Evolutionary conservation across 37 sponge, comb jelly and placozoan species (phyloP).

Genomic region (Hexactinellida sp.): DNA sequence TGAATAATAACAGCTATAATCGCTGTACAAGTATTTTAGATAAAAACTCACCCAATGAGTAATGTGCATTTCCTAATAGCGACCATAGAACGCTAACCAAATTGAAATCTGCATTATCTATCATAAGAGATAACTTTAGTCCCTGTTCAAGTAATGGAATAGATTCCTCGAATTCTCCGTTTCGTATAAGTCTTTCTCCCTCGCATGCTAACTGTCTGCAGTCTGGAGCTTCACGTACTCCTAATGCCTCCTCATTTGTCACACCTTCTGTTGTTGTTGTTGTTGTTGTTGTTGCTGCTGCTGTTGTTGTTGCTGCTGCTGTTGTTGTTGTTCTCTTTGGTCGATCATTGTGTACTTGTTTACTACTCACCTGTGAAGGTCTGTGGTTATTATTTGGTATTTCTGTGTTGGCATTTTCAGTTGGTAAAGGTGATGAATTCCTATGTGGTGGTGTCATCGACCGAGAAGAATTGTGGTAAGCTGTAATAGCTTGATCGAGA

Average conservation of each 20-base stretch:
- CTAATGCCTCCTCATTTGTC: constrained; percentile 17
- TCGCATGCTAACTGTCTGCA: constrained; percentile 63
- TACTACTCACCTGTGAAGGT: neutral
- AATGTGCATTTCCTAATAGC: constrained; percentile 69
- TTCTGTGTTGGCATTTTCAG: neutral
- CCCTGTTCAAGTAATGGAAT: constrained; percentile 65
- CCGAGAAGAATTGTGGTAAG: neutral
- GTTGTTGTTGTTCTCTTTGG: neutral
- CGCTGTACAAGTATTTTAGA: no score
- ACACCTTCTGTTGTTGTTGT: neutral
- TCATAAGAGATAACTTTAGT: constrained; percentile 23
- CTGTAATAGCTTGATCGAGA: constrained; percentile 12
- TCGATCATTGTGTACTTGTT: neutral
- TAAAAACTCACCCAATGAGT: constrained; percentile 42
- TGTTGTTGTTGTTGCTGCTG: neutral
- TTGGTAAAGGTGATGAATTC: neutral
- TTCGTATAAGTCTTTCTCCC: constrained; percentile 53
- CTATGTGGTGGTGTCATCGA: neutral
- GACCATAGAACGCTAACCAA: constrained; percentile 70
- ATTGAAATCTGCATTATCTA: constrained; percentile 52
- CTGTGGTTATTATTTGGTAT: neutral
- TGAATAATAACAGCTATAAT: no score
- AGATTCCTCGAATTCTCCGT: constrained; percentile 53
- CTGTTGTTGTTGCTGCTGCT: neutral
- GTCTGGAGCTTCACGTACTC: constrained; percentile 37